A percentile compares a stretch with the other conserved stretches of the same genome.
These are phyloP conservation scores for Mermis nigrescens DNA, from an alignment of 2,888 invertebrate species.

Conservation along the genomic window DNA sequence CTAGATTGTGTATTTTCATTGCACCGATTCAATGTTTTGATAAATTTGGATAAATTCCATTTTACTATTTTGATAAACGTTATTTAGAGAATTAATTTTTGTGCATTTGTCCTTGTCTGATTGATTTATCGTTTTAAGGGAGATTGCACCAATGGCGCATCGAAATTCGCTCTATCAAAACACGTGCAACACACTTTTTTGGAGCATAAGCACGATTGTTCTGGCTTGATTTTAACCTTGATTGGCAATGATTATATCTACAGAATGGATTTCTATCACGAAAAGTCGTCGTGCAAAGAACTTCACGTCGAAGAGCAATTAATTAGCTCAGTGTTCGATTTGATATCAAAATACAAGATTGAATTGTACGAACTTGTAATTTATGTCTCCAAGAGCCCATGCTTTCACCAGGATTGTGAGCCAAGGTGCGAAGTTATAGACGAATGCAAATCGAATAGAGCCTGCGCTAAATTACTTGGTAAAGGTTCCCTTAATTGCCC, in stretches of 20 bases:
- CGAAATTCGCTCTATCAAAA: slow-evolving; percentile 30
- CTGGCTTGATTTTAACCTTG: slow-evolving; percentile 29
- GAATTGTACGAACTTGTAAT: slow-evolving; percentile 30
- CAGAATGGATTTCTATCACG: slow-evolving; percentile 30
- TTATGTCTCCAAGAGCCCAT: slow-evolving; percentile 30
- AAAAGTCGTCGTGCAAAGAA: slow-evolving; percentile 27
- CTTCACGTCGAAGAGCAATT: slow-evolving; percentile 32
- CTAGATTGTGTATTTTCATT: no score
- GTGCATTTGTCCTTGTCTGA: slow-evolving; percentile 23
- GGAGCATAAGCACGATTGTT: no score
- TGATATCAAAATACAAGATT: slow-evolving; percentile 30
- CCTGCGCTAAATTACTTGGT: no score
- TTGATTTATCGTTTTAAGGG: slow-evolving; percentile 15
- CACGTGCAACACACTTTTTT: slow-evolving; percentile 31
- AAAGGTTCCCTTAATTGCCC: no score
- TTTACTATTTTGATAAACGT: no score
- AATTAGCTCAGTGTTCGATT: slow-evolving; percentile 29
- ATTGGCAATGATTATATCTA: slow-evolving; percentile 31
- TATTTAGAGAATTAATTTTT: no score
- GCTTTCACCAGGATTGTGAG: no score
- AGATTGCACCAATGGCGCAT: slow-evolving; percentile 30
- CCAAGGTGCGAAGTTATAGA: no score
- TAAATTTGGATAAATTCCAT: no score
- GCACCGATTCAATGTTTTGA: no score
- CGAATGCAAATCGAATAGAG: no score